Evolutionary conservation across 2,113 vertebrate genomes (phyloP).

Genomic region (Oxyruncus cristatus): DNA sequence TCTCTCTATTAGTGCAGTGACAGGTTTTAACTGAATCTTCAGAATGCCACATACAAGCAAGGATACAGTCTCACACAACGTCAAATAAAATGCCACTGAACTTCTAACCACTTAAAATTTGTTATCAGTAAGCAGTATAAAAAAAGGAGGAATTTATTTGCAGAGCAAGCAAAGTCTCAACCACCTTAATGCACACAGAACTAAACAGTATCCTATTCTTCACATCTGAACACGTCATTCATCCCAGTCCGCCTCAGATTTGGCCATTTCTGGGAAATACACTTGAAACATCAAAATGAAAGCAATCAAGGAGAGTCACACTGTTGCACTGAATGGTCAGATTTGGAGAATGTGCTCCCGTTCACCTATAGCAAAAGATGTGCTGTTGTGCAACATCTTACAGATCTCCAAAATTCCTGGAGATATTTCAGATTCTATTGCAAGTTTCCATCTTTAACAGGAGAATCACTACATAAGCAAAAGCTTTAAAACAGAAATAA

Average conservation of each 20-base stretch:
- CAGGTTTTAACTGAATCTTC: neutral
- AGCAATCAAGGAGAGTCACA: neutral
- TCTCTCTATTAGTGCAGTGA: neutral
- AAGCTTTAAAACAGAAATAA: neutral
- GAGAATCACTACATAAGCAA: neutral
- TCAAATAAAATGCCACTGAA: neutral
- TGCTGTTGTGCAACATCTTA: rapidly evolving
- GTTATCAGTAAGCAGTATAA: neutral
- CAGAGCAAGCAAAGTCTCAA: neutral
- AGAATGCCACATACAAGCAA: neutral
- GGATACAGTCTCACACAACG: neutral
- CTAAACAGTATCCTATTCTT: neutral
- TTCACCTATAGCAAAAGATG: neutral
- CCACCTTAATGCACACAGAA: neutral
- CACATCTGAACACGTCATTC: neutral
- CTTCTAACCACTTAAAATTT: neutral
- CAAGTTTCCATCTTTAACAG: neutral
- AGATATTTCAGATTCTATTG: neutral
- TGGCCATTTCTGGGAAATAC: neutral
- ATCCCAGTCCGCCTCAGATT: neutral
- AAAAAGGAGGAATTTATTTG: neutral
- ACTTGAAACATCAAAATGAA: neutral
- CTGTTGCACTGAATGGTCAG: neutral
- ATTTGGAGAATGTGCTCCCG: neutral
- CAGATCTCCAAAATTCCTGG: neutral